Percentiles rank a stretch among this genome's conserved stretches.
phyloP scores from a whole-genome alignment of 2,797 vertebrate genomes.

The Tinamus major region DNA sequence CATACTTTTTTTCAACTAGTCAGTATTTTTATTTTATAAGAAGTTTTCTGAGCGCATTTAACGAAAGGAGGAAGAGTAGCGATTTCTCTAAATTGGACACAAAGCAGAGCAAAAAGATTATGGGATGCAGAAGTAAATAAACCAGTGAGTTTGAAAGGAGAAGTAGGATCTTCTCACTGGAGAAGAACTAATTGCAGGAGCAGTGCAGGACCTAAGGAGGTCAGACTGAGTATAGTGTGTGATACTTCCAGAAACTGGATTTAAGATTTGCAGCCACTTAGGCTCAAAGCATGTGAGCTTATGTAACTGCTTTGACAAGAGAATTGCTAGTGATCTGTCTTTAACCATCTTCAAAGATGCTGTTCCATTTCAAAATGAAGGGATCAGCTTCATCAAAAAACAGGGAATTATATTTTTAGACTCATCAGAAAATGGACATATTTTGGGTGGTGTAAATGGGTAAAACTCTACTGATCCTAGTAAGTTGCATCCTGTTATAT shows the following conservation, averaged over 20 bases:
- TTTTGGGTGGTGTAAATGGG: background rate
- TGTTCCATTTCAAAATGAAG: background rate
- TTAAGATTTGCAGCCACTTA: background rate
- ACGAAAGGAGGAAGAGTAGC: background rate
- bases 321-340: background rate
- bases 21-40: conserved; percentile 16
- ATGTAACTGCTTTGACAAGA: background rate
- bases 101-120: background rate
- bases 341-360: background rate
- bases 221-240: background rate
- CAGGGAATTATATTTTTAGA: background rate
- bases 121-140: background rate
- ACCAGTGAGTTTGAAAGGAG: background rate
- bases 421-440: background rate
- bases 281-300: background rate
- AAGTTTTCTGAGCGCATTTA: conserved; percentile 25
- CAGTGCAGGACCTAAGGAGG: background rate
- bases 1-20: background rate
- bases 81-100: background rate
- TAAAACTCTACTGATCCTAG: background rate
- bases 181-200: background rate
- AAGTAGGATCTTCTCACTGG: background rate
- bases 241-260: no score
- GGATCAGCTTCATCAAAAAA: background rate
- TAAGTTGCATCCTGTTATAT: background rate